Percentiles rank a stretch among this genome's conserved stretches.
phyloP scores from a whole-genome alignment of 2,797 vertebrate species.

The Megalops cyprinoides region DNA sequence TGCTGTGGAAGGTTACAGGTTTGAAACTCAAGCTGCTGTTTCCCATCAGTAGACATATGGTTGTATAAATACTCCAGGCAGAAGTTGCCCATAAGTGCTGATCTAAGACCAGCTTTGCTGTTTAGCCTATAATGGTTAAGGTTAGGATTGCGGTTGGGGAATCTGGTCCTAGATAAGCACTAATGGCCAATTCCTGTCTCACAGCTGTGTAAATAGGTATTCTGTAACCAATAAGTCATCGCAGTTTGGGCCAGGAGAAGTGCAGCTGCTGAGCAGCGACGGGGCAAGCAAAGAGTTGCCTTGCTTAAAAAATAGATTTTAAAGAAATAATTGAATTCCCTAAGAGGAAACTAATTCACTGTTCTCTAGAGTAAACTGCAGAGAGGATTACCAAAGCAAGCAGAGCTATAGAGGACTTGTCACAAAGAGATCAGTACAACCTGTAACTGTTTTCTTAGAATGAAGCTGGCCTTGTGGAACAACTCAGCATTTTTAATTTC shows the following conservation, averaged over 20 bases:
- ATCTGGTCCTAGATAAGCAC: too few relatives aligned
- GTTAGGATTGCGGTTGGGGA: too few relatives aligned
- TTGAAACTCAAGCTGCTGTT: too few relatives aligned
- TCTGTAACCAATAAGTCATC: background rate
- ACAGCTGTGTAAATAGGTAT: too few relatives aligned
- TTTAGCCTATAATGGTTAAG: too few relatives aligned
- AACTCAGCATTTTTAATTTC: slow-evolving; percentile 28
- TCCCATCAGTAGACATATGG: too few relatives aligned
- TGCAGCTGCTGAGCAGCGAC: slow-evolving; percentile 4
- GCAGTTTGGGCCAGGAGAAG: background rate
- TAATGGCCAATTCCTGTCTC: too few relatives aligned
- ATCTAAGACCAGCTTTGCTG: too few relatives aligned
- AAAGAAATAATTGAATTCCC: too few relatives aligned
- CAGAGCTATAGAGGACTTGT: slow-evolving; percentile 1
- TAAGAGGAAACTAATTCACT: background rate
- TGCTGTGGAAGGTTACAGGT: too few relatives aligned
- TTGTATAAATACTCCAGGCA: too few relatives aligned
- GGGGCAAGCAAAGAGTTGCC: background rate
- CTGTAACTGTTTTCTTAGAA: background rate
- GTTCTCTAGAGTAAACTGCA: slow-evolving; percentile 7
- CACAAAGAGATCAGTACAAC: slow-evolving; percentile 32
- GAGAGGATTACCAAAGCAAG: background rate
- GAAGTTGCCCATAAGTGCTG: too few relatives aligned
- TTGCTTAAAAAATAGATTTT: background rate
- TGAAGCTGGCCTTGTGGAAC: slow-evolving; percentile 6